Conservation (phyloP, 2,113 vertebrate genomes). For the Regulus satrapa region DNA sequence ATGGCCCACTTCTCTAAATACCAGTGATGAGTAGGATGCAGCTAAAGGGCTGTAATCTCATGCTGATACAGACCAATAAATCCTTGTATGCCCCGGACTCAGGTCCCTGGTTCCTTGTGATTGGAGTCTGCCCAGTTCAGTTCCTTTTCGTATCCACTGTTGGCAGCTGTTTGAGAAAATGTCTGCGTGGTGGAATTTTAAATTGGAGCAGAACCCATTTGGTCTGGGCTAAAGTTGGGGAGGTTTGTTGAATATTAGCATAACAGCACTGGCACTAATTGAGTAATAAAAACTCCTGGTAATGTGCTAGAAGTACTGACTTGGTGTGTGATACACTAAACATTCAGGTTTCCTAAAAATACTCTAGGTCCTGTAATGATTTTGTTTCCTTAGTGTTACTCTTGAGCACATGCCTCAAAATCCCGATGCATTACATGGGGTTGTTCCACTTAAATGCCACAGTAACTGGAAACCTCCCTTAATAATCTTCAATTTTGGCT, state of each 20-base stretch:
- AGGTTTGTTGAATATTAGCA: accelerated
- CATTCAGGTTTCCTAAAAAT: not conserved
- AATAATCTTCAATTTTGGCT: not conserved
- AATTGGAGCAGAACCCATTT: not conserved
- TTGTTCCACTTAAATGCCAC: not conserved
- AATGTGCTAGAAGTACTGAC: not conserved
- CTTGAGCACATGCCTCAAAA: not conserved
- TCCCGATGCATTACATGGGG: not conserved
- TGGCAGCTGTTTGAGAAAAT: not conserved
- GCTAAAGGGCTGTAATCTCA: not conserved
- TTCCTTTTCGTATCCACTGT: accelerated
- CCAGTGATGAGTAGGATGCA: not conserved
- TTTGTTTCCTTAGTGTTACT: not conserved
- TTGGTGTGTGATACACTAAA: not conserved
- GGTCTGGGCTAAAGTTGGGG: not conserved
- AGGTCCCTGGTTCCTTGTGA: not conserved
- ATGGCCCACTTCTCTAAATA: not conserved
- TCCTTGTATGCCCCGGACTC: not conserved
- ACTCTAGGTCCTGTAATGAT: not conserved
- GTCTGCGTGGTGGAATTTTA: not conserved
- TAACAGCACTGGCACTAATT: not conserved
- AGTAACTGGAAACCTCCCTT: not conserved
- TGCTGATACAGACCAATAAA: not conserved
- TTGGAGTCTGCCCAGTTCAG: accelerated
- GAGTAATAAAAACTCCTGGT: not conserved